These are phyloP conservation scores for Pantherophis guttatus DNA, from an alignment of 2,113 vertebrate species.

Conservation along the genomic window DNA sequence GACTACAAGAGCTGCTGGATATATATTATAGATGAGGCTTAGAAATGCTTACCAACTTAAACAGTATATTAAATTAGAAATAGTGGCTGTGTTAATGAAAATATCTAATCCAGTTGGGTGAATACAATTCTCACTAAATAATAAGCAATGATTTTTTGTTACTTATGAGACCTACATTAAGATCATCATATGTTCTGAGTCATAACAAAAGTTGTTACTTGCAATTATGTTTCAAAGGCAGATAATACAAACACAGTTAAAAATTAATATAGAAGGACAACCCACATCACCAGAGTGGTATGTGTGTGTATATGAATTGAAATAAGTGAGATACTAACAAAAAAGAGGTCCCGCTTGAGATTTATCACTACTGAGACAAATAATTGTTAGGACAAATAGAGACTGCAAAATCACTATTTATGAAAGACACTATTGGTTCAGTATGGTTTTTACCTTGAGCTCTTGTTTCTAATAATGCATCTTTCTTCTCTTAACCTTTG, in stretches of 20 bases:
- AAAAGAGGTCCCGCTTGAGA: not conserved
- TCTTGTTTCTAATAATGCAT: not conserved
- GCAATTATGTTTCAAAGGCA: not conserved
- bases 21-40: not conserved
- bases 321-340: not conserved
- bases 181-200: not conserved
- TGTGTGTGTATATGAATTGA: not conserved
- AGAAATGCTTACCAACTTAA: conserved; percentile 9
- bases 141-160: not conserved
- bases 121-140: not conserved
- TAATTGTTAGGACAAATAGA: not conserved
- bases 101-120: not conserved
- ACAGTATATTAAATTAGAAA: not conserved
- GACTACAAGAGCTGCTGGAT: not conserved
- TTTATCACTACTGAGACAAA: not conserved
- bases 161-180: not conserved
- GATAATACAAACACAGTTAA: not conserved
- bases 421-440: not conserved
- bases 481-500: not conserved
- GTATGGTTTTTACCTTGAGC: not conserved
- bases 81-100: not conserved
- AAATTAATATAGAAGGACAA: not conserved
- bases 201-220: not conserved
- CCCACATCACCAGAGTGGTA: not conserved
- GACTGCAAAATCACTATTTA: not conserved